These are phyloP conservation scores for Harlomillsia oculata DNA, from an alignment of 1,140 invertebrate genomes.

Conservation along the genomic window DNA sequence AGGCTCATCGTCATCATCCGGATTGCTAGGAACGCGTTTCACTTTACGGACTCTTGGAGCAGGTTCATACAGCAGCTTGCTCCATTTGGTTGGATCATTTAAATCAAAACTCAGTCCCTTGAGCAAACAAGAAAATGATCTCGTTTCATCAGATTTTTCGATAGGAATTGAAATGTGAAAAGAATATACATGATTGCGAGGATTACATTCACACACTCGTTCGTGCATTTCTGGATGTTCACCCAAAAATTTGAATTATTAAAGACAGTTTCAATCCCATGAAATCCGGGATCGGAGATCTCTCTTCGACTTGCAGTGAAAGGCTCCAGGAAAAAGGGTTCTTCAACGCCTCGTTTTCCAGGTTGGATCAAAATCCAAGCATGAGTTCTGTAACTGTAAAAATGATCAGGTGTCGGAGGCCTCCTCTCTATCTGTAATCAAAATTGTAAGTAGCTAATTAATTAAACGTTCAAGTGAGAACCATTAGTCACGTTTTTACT, in stretches of 20 bases:
- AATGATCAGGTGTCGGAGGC: slow-evolving; percentile 45
- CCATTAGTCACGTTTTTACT: no score
- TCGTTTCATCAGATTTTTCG: no score
- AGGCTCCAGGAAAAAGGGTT: slow-evolving; percentile 72
- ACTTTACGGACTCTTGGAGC: slow-evolving; percentile 43
- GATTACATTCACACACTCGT: slow-evolving; percentile 36
- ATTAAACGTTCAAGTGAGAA: no score
- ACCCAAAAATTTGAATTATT: slow-evolving; percentile 81
- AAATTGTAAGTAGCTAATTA: no score
- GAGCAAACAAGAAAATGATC: not conserved
- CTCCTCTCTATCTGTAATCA: slow-evolving; percentile 8
- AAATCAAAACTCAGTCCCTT: slow-evolving; percentile 44
- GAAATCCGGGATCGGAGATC: slow-evolving; percentile 53
- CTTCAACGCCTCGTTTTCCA: slow-evolving; percentile 49
- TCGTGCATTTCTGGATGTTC: slow-evolving; percentile 53
- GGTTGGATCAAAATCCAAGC: slow-evolving; percentile 67
- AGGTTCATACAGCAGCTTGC: slow-evolving; percentile 58
- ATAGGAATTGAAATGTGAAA: no score
- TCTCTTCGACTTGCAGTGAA: slow-evolving; percentile 57
- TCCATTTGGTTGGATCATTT: slow-evolving; percentile 45
- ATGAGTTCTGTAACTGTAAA: slow-evolving; percentile 64
- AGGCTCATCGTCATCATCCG: slow-evolving; percentile 36
- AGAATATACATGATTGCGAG: no score
- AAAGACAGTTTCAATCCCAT: slow-evolving; percentile 72
- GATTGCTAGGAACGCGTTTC: slow-evolving; percentile 30